Conservation (phyloP, 2,797 vertebrate species). For the Mionectes olivaceus region DNA sequence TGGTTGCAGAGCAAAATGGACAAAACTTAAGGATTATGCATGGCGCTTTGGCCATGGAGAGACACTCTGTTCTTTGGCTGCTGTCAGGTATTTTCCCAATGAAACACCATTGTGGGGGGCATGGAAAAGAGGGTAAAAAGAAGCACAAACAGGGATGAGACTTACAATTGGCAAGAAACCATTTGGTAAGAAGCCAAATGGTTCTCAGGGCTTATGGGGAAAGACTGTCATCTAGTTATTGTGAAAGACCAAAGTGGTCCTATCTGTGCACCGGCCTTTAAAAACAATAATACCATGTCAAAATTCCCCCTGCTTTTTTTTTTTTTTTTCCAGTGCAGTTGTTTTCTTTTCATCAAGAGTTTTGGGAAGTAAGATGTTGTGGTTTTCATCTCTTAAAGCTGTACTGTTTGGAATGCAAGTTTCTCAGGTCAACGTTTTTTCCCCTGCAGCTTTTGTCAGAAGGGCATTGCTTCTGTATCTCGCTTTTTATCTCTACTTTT, state of each 20-base stretch:
- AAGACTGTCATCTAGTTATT: background rate
- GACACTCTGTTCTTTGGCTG: background rate
- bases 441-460: background rate
- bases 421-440: background rate
- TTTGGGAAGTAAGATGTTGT: slow-evolving; percentile 1
- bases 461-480: background rate
- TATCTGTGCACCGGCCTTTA: background rate
- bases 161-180: background rate
- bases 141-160: background rate
- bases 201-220: background rate
- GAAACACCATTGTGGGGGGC: background rate
- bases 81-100: background rate
- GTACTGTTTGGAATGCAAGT: background rate
- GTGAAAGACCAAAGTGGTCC: background rate
- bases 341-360: background rate
- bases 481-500: background rate
- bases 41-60: background rate
- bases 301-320: background rate
- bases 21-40: background rate
- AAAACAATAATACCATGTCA: background rate
- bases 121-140: background rate
- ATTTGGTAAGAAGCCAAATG: background rate
- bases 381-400: slow-evolving; percentile 2
- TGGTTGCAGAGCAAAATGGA: background rate
- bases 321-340: background rate